Evolutionary conservation across 2,113 vertebrate species (phyloP).

Genomic region (Coracopsis vasa): DNA sequence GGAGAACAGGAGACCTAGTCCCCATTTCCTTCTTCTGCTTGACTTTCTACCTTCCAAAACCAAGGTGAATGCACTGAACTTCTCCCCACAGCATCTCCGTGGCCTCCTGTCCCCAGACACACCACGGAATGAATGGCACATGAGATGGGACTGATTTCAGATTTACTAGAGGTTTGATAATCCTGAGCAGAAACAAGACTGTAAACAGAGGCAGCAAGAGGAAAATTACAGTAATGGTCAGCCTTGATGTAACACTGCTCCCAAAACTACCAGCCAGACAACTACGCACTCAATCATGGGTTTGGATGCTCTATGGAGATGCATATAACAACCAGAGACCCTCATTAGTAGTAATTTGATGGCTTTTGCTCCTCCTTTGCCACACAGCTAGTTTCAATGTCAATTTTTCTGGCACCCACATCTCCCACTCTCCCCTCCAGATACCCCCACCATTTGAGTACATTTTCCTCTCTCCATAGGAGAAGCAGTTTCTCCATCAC

Average conservation of each 20-base stretch:
- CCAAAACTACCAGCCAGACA: neutral
- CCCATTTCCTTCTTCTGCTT: neutral
- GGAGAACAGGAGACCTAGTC: neutral
- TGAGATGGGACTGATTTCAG: neutral
- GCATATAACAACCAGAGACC: neutral
- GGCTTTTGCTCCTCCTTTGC: neutral
- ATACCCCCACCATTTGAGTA: neutral
- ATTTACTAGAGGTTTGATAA: neutral
- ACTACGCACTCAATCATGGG: accelerated
- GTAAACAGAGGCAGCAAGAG: neutral
- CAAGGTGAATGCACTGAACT: neutral
- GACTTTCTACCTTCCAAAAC: neutral
- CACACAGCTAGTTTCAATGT: neutral
- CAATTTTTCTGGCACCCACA: neutral
- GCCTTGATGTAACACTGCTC: neutral
- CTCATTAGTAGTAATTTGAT: neutral
- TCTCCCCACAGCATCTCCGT: neutral
- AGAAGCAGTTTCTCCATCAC: neutral
- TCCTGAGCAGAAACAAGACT: neutral
- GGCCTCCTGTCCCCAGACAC: neutral
- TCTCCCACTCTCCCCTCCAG: neutral
- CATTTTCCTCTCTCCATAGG: neutral
- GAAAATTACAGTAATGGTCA: neutral
- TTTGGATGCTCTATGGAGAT: neutral
- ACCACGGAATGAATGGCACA: neutral